Evolutionary conservation across 2,797 vertebrate genomes (phyloP).

Genomic region (Malurus splendens): DNA sequence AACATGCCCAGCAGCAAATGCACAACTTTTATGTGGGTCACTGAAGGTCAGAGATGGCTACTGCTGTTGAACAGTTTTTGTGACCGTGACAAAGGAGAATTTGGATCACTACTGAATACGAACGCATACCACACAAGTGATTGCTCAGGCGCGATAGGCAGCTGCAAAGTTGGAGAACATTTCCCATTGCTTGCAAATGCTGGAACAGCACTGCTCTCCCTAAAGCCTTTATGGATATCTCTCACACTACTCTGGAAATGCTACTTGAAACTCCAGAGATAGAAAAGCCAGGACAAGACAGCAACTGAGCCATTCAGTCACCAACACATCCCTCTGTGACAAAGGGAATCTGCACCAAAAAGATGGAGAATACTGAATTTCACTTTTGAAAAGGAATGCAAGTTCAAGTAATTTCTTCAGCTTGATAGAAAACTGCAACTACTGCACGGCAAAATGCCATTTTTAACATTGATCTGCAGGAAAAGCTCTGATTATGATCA

Average conservation of each 20-base stretch:
- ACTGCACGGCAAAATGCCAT: not conserved
- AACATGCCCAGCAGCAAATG: not conserved
- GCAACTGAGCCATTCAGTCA: not conserved
- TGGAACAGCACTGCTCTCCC: not conserved
- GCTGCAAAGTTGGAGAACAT: not conserved
- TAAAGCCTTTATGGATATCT: not conserved
- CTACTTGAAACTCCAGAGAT: not conserved
- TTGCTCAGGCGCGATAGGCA: not conserved
- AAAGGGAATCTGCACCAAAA: not conserved
- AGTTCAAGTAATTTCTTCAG: not conserved
- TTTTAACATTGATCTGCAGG: not conserved
- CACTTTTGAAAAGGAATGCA: not conserved
- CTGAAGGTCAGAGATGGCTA: not conserved
- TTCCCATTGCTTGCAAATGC: not conserved
- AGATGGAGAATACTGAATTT: not conserved
- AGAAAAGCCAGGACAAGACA: not conserved
- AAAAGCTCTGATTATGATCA: not conserved
- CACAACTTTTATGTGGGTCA: not conserved
- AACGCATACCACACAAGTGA: not conserved
- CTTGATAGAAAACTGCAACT: not conserved
- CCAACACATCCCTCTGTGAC: fast-evolving
- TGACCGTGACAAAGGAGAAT: not conserved
- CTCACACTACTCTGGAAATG: not conserved
- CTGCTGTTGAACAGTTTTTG: not conserved
- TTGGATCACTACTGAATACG: not conserved